Evolutionary conservation across 64 coral and sea anemone species (phyloP).

Genomic region (Stichodactyla mertensii): DNA sequence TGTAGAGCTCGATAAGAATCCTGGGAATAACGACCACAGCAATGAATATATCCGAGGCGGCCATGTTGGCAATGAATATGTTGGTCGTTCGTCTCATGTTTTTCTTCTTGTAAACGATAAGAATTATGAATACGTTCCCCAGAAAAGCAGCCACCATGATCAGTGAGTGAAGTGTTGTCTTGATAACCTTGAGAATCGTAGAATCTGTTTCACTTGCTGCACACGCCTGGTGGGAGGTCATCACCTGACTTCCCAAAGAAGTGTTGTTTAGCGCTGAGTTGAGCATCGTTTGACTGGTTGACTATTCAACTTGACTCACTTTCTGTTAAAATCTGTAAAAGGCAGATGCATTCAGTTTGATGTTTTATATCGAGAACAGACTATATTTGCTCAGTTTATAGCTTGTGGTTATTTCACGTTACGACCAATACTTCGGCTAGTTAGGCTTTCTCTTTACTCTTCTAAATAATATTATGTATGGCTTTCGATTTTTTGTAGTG

Average conservation of each 20-base stretch:
- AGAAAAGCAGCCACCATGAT: conserved; percentile 10
- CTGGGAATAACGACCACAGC: conserved; percentile 9
- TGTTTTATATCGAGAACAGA: no score
- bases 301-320: not conserved
- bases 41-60: conserved; percentile 21
- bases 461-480: no score
- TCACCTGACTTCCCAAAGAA: not conserved
- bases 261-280: not conserved
- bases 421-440: no score
- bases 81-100: conserved; percentile 21
- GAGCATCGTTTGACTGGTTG: not conserved
- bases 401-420: no score
- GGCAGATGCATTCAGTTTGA: no score
- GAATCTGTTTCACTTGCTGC: conserved; percentile 20
- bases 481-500: no score
- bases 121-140: conserved; percentile 26
- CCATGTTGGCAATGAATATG: conserved; percentile 40
- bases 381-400: no score
- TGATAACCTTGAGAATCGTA: conserved; percentile 13
- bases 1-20: not conserved
- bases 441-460: no score
- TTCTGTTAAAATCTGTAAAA: not conserved
- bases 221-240: not conserved
- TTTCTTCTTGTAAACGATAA: conserved; percentile 24
- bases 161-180: not conserved